A percentile compares a stretch with the other conserved stretches of the same genome.
phyloP scores from a whole-genome alignment of 1,140 invertebrate species.

The Atta cephalotes region DNA sequence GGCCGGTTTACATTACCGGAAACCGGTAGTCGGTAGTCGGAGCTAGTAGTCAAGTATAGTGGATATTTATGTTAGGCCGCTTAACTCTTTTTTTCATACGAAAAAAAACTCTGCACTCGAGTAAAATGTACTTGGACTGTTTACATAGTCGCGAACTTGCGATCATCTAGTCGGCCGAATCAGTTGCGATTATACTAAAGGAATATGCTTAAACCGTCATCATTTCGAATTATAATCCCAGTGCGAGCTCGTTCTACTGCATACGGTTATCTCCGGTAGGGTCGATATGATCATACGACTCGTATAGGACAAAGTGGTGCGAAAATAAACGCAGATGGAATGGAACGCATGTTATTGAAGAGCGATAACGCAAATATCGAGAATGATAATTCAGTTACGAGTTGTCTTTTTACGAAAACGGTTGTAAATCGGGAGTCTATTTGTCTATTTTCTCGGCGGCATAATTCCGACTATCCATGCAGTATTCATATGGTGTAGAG shows the following conservation, averaged over 20 bases:
- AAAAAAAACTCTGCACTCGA: not conserved
- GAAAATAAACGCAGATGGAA: not conserved
- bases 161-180: not conserved
- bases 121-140: not conserved
- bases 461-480: not conserved
- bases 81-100: constrained; percentile 25
- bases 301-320: not conserved
- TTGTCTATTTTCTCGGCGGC: not conserved
- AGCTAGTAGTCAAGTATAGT: constrained; percentile 25
- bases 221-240: not conserved
- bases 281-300: not conserved
- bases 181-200: constrained; percentile 9
- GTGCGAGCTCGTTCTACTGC: not conserved
- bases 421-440: not conserved
- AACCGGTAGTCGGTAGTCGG: constrained; percentile 6
- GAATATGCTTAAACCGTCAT: constrained; percentile 17
- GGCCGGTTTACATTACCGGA: constrained; percentile 19
- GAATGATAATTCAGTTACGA: not conserved
- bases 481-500: not conserved
- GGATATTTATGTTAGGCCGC: constrained; percentile 15
- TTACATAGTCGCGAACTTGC: constrained; percentile 6
- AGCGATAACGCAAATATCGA: not conserved
- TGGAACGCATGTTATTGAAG: constrained; percentile 4
- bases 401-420: not conserved
- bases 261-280: not conserved